Evolutionary conservation across 2,888 invertebrate species (phyloP), one percentile per base, ranked within the genome.

Genomic region (Crossocerus cetratus): DNA sequence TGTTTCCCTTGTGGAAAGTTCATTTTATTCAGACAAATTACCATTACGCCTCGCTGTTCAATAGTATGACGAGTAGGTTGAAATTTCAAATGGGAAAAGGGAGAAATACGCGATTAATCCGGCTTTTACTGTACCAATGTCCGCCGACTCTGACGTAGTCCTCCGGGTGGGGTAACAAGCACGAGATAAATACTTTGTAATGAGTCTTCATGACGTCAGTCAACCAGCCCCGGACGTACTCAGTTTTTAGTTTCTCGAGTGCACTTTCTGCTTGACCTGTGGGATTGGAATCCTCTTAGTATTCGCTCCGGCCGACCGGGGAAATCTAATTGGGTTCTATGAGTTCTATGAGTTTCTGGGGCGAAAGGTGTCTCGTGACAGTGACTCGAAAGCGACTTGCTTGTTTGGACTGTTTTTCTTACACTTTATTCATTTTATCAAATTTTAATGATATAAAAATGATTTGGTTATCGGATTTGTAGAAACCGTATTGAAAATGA

Each of bases 61-160:
- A n/a, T n/a, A n/a, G n/a, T n/a, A 16, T 16, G 49, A 49, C 49
- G 13, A 49, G 14, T 49, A 49, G 13, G 4, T 49, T 49, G 14
- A 16, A 49, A 49, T 49, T 14, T 45, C 16, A 8, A 45, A 45
- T 45, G n/a, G n/a, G n/a, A 45, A 45, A 45, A 8, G 4, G 8
- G 4, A 32, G 2, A 32, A 32, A 32, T 32, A 32, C 4, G 11
- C 0, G 32, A 32, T 32, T 32, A 32, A 32, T 8, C 32, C 32
- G 8, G 32, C 0, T 32, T 32, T 11, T 32, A 32, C 4, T 32
- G 89, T 91, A 95, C 95, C 99, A 99, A 90, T 98, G 97, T 3
- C 99, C 99, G 22, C 98, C 99, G 76, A 99, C 97, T 81, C 98
- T 92, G 65, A 98, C 97, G 91, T 97, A 97, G 89, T 99, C 98